phyloP scores from a whole-genome alignment of 2,797 vertebrate genomes.

The Nothura maculosa region DNA sequence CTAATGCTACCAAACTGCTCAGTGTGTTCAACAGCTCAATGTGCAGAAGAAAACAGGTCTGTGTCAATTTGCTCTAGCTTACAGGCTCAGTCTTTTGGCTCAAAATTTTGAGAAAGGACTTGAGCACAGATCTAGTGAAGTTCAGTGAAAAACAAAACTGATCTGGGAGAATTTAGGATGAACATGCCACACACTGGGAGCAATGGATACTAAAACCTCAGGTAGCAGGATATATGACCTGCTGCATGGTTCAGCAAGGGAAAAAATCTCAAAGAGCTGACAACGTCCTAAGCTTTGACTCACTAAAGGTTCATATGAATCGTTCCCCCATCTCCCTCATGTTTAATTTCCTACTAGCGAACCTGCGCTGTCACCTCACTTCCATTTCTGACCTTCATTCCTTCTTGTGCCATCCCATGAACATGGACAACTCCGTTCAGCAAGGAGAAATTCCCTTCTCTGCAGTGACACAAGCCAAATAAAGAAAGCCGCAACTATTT shows the following conservation, averaged over 20 bases:
- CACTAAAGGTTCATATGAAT: not conserved
- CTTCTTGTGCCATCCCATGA: not conserved
- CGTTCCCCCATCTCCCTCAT: not conserved
- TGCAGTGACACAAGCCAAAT: not conserved
- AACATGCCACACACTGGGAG: not conserved
- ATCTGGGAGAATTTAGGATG: not conserved
- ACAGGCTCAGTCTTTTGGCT: not conserved
- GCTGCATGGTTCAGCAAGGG: not conserved
- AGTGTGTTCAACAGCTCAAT: rapidly evolving
- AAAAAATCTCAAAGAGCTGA: not conserved
- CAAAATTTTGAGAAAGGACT: not conserved
- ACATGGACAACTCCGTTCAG: constrained; percentile 3
- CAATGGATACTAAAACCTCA: not conserved
- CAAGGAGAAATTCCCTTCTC: not conserved
- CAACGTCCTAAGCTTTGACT: not conserved
- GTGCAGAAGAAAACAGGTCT: not conserved
- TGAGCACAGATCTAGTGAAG: not conserved
- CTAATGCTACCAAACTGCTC: not conserved
- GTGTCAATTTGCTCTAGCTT: not conserved
- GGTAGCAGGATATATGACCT: not conserved
- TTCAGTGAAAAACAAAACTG: not conserved
- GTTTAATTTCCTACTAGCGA: not conserved
- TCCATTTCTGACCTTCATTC: not conserved
- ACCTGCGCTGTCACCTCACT: not conserved
- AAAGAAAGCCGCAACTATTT: constrained; percentile 14